Evolutionary conservation across 2,888 invertebrate species (phyloP).

Genomic region (Drosophila pseudotakahashii): DNA sequence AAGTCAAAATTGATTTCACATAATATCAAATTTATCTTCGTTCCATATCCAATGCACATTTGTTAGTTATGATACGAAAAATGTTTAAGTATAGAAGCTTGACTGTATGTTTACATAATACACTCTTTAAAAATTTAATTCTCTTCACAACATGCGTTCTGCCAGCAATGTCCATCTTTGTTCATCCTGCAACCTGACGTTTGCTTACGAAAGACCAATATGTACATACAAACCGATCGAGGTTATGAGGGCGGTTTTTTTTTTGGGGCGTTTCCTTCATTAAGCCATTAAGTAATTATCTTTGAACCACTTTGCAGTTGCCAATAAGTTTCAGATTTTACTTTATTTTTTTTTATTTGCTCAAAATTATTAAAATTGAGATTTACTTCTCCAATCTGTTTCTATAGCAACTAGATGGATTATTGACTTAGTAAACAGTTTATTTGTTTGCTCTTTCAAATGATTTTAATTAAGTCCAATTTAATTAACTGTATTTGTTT

Average conservation of each 20-base stretch:
- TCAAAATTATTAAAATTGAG: too few species aligned
- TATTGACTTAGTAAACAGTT: slow-evolving; percentile 7
- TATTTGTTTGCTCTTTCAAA: not conserved
- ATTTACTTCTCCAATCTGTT: too few species aligned
- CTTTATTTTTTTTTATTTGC: too few species aligned
- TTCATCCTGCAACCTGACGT: slow-evolving; percentile 14
- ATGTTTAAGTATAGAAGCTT: not conserved
- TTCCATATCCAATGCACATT: too few species aligned
- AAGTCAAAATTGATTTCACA: too few species aligned
- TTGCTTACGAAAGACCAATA: slow-evolving; percentile 56
- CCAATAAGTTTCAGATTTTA: not conserved
- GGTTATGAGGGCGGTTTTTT: slow-evolving; percentile 17
- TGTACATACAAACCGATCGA: slow-evolving; percentile 27
- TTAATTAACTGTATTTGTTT: slow-evolving; percentile 6
- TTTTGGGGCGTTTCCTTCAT: slow-evolving; percentile 47
- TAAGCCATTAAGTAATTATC: slow-evolving; percentile 76
- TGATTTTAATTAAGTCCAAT: not conserved
- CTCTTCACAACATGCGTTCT: slow-evolving; percentile 65
- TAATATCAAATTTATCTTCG: too few species aligned
- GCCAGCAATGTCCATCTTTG: slow-evolving; percentile 37
- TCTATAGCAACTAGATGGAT: not conserved
- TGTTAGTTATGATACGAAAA: too few species aligned
- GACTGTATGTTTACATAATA: slow-evolving; percentile 6
- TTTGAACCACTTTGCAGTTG: slow-evolving; percentile 57
- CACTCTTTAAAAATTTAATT: slow-evolving; percentile 70